Conservation (phyloP, 2,113 vertebrate species). For the Eublepharis macularius region DNA sequence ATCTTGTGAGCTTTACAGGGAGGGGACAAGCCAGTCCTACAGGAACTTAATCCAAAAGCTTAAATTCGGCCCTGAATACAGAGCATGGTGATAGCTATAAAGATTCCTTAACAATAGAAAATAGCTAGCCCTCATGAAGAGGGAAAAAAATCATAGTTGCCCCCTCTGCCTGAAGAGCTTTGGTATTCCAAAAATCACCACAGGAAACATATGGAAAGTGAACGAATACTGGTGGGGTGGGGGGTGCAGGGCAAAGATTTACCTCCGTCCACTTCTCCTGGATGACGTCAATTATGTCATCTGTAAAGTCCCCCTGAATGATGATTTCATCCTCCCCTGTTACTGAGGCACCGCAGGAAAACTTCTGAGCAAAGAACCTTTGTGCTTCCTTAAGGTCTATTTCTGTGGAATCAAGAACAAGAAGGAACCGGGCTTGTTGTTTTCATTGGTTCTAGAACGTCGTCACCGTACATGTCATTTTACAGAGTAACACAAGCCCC, state of each 20-base stretch:
- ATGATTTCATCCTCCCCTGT: slow-evolving; percentile 98
- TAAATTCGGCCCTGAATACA: too few species aligned
- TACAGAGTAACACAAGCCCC: neutral
- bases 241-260: neutral
- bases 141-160: too few species aligned
- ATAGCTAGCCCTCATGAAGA: too few species aligned
- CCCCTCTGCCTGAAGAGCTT: too few species aligned
- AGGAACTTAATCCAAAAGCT: too few species aligned
- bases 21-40: too few species aligned
- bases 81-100: too few species aligned
- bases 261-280: slow-evolving; percentile 99
- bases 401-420: slow-evolving; percentile 75
- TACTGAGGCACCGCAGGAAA: slow-evolving; percentile 98
- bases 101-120: too few species aligned
- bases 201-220: neutral
- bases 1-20: too few species aligned
- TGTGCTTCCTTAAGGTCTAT: slow-evolving; percentile 99
- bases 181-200: neutral
- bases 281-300: slow-evolving; percentile 98
- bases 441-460: neutral
- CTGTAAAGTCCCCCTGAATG: slow-evolving; percentile 99
- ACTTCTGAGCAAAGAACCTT: slow-evolving; percentile 99
- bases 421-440: neutral
- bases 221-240: neutral
- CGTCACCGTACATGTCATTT: neutral